Evolutionary conservation across 1,140 invertebrate genomes (phyloP).

Genomic region (Monomorium pharaonis): DNA sequence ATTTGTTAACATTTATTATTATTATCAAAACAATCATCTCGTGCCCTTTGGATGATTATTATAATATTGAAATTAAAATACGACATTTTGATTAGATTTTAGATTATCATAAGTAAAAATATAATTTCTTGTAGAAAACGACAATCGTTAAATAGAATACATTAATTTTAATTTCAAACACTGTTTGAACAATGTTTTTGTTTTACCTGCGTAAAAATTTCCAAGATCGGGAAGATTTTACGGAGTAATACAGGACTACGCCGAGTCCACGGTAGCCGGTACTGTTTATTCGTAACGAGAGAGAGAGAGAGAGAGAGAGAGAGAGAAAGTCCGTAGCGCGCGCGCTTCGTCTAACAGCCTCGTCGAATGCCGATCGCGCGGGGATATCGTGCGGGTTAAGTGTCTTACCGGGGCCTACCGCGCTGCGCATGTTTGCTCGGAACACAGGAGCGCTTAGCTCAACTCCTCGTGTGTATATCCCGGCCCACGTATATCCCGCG

Average conservation of each 20-base stretch:
- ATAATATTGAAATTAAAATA: too few species aligned
- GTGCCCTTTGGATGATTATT: too few species aligned
- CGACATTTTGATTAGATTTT: too few species aligned
- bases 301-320: slow-evolving; percentile 72
- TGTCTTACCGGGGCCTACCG: slow-evolving; percentile 64
- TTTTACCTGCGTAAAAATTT: background rate
- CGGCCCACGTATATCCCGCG: slow-evolving; percentile 56
- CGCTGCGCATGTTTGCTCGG: slow-evolving; percentile 74
- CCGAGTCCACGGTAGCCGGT: slow-evolving; percentile 72
- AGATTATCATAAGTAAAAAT: too few species aligned
- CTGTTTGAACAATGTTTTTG: too few species aligned
- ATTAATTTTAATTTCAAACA: too few species aligned
- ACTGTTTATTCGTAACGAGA: slow-evolving; percentile 78
- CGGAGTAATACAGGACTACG: background rate
- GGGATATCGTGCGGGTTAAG: slow-evolving; percentile 69
- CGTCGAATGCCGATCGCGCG: slow-evolving; percentile 65
- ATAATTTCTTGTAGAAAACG: too few species aligned
- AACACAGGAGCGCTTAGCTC: slow-evolving; percentile 70
- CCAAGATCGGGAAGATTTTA: background rate
- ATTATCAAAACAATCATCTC: too few species aligned
- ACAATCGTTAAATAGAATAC: too few species aligned
- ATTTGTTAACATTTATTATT: too few species aligned
- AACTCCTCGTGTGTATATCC: slow-evolving; percentile 48
- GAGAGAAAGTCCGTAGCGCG: slow-evolving; percentile 59
- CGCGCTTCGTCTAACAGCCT: slow-evolving; percentile 17